Evolutionary conservation across 2,113 vertebrate species (phyloP).

Genomic region (Hydrolagus affinis): DNA sequence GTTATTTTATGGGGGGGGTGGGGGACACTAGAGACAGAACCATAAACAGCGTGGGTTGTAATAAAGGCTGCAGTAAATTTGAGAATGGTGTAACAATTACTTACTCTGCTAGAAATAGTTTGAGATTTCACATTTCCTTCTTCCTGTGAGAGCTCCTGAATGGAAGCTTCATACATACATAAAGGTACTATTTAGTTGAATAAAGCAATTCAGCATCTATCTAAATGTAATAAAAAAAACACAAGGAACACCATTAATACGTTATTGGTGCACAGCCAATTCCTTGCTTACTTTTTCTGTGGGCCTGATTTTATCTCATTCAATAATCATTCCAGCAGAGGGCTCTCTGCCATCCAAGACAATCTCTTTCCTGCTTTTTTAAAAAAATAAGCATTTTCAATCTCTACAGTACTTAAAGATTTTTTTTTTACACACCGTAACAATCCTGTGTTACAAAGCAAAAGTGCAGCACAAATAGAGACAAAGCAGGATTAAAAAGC

Average conservation of each 20-base stretch:
- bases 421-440: no score
- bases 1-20: no score
- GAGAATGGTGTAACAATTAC: background rate
- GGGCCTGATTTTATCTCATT: slow-evolving; percentile 7
- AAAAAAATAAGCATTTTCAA: background rate
- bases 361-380: background rate
- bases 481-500: no score
- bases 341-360: slow-evolving; percentile 21
- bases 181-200: background rate
- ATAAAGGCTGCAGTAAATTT: background rate
- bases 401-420: no score
- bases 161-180: background rate
- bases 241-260: background rate
- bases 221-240: background rate
- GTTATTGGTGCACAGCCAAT: no score
- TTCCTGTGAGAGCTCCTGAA: background rate
- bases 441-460: no score
- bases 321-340: slow-evolving; percentile 32
- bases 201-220: background rate
- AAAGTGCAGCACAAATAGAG: no score
- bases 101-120: background rate
- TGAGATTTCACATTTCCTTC: background rate
- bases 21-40: background rate
- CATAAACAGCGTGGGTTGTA: background rate
- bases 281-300: background rate